Evolutionary conservation across 2,888 invertebrate genomes (phyloP), one percentile per base, ranked within the genome.

Genomic region (Xestoiulus laeticollis): DNA sequence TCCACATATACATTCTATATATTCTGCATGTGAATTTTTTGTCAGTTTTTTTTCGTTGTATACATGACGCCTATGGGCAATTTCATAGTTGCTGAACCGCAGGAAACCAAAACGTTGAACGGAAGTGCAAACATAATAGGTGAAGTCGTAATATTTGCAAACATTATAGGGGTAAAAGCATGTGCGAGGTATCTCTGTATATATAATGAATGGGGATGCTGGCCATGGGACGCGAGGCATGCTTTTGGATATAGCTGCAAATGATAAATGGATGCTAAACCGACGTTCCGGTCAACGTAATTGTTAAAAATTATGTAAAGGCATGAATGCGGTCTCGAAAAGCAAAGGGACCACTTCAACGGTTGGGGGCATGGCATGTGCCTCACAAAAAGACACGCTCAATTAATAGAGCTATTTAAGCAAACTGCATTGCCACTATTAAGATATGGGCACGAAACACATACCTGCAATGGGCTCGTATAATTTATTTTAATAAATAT

Each of bases 101-200:
- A 53, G 53, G 53, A 53, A 53, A 53, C 53, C 53, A 53, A 19
- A 16, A 53, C 53, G 53, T 53, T 19, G 53, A 53, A 16, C 53
- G 53, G 53, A 53, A 53, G 53, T 53, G 53, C 19, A 53, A 53
- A 53, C 53, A 53, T 53, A 53, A 53, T 53, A 53, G 53, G 53
- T 53, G 19, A 19, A 53, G 19, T 53, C 53, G 53, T 53, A 53
- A 53, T 53, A 19, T 53, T 53, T 53, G 53, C 4, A 19, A 53
- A 53, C 53, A 53, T 53, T 19, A 53, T 38, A 38, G 53, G 48
- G 16, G 53, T 19, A 53, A 53, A 53, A 53, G 16, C 48, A 16
- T 19, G 53, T 19, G 53, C 4, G 53, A 19, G 33, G 53, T 53
- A 53, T 53, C 53, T 53, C 4, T 53, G 53, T 53, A 53, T 53